Percentiles rank a stretch among this genome's conserved stretches.
Evolutionary conservation across 2,113 vertebrate species (phyloP).

Genomic region (Cervus canadensis): DNA sequence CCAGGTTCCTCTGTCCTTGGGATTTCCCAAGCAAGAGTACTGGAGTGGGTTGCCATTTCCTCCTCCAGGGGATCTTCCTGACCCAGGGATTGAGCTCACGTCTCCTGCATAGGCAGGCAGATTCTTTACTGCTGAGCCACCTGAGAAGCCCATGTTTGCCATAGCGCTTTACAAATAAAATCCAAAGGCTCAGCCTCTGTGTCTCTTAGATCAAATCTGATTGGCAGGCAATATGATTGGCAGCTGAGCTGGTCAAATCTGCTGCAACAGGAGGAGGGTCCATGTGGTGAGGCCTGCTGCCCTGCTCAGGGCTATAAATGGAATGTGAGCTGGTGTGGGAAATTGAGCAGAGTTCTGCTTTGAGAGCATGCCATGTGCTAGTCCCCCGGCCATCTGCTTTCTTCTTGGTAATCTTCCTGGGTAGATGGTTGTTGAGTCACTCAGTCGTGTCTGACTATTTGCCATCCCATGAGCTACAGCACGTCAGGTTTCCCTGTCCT

Average conservation of each 20-base stretch:
- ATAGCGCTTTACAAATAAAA: background rate
- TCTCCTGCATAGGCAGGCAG: background rate
- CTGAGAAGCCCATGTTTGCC: background rate
- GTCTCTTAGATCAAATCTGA: background rate
- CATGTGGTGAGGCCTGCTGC: background rate
- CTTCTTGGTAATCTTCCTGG: background rate
- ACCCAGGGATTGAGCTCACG: background rate
- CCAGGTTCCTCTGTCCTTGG: background rate
- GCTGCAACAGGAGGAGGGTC: too few species aligned
- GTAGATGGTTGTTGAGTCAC: background rate
- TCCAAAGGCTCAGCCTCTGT: background rate
- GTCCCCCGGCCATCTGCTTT: background rate
- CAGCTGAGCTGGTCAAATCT: background rate
- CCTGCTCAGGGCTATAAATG: background rate
- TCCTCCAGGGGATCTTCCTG: background rate
- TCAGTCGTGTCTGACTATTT: background rate
- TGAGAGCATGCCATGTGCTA: fast-evolving
- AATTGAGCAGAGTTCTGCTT: background rate
- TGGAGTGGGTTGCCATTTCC: background rate
- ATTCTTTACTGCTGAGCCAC: background rate
- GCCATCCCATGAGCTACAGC: background rate
- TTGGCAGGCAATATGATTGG: background rate
- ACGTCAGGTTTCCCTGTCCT: background rate
- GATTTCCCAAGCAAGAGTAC: background rate
- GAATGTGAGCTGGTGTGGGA: too few species aligned